Evolutionary conservation across 2,888 invertebrate species (phyloP), one percentile per base, ranked within the genome.

Genomic region (Brenthis ino): DNA sequence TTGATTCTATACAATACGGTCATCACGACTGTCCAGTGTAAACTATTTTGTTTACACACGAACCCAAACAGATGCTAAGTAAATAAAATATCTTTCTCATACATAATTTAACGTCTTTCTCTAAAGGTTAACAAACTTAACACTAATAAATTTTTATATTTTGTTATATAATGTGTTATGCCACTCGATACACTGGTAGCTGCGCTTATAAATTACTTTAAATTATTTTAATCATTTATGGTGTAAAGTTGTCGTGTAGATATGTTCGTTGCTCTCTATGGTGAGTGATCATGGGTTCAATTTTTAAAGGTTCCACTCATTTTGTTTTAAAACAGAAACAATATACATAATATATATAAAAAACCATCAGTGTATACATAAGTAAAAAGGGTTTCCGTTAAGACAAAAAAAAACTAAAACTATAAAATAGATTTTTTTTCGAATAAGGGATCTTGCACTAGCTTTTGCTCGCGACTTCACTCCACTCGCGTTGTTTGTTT

Each of bases 111-210:
- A 16, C 2, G 16, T 51, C 47, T 12, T 54, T 64, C 16, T 56
- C 24, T 37, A 47, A 56, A 64, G 56, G 64, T 64, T 55, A 64
- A 64, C 48, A 56, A 64, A 64, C 64, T 48, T 47, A 3, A 16
- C 33, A 56, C 8, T 12, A 55, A 56, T 56, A 64, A 48, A 48
- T 48, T 64, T 64, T 64, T 64, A 64, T 55, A 20, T 28, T 28
- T 56, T 54, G 56, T 69, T 65, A 57, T n/a, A 69, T 63, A 65
- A 67, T 50, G 6, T 28, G 51, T 65, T 69, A 50, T 64, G 16
- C 8, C 20, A 68, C n/a, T 50, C 67, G 16, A 11, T 14, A 48
- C 47, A 57, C 20, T 24, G 47, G 8, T 47, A 58, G 37, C 37
- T 43, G 28, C 14, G 24, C 50, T 60, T 33, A 60, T 50, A 33